A percentile compares a stretch with the other conserved stretches of the same genome.
These are phyloP conservation scores for Seriola dumerili DNA, from an alignment of 2,113 vertebrate species.

Conservation along the genomic window DNA sequence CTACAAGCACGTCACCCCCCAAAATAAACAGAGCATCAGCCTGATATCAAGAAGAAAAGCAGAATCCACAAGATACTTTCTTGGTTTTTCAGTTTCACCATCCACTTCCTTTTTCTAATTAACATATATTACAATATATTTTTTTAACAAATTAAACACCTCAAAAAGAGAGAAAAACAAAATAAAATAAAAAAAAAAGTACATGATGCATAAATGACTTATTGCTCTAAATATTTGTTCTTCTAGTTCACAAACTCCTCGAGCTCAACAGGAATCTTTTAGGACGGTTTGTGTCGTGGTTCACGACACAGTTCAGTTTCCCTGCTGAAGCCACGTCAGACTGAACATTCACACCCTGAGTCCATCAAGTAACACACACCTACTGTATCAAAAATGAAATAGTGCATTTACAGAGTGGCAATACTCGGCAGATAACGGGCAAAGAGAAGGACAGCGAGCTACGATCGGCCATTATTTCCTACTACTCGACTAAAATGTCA, in stretches of 20 bases:
- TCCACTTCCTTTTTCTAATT: not conserved
- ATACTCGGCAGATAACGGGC: slow-evolving; percentile 13
- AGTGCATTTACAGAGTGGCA: slow-evolving; percentile 58
- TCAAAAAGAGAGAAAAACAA: not conserved
- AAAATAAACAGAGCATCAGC: not conserved
- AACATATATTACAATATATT: slow-evolving; percentile 5
- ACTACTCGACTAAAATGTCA: not conserved
- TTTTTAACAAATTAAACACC: slow-evolving; percentile 3
- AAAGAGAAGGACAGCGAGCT: not conserved
- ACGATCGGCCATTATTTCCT: not conserved
- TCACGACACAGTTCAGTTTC: not conserved
- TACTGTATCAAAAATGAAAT: slow-evolving; percentile 18
- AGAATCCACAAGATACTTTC: not conserved
- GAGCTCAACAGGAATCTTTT: slow-evolving; percentile 6
- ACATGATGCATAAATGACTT: slow-evolving; percentile 20
- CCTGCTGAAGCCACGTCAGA: not conserved
- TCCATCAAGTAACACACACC: not conserved
- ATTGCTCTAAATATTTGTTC: slow-evolving; percentile 52
- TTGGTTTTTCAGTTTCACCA: not conserved
- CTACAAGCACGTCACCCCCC: not conserved
- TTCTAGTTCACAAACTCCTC: slow-evolving; percentile 22
- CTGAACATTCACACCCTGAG: slow-evolving; percentile 31
- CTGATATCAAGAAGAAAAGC: not conserved
- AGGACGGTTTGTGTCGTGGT: slow-evolving; percentile 53
- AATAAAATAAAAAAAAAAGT: not conserved